Conservation (phyloP, 1,140 invertebrate species). For the Medauroidea extradentata region DNA sequence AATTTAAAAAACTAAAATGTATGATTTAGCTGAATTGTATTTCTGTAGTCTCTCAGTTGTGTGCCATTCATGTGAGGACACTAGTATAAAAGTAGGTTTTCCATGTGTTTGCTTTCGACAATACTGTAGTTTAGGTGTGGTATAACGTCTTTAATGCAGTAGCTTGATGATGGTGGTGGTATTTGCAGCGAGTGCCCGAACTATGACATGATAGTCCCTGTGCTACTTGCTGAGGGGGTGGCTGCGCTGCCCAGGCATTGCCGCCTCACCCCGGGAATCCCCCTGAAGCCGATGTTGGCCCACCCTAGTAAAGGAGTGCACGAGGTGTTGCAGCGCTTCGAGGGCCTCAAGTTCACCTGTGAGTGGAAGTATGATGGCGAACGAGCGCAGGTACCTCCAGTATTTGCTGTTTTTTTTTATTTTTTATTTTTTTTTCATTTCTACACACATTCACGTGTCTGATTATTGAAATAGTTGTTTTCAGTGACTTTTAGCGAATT, state of each 20-base stretch:
- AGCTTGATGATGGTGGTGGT: background rate
- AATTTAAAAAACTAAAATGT: too few relatives aligned
- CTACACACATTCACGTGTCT: too few relatives aligned
- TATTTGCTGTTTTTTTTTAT: too few relatives aligned
- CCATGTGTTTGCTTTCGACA: too few relatives aligned
- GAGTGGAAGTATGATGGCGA: slow-evolving; percentile 99
- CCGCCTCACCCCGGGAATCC: slow-evolving; percentile 87
- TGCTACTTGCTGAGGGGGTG: slow-evolving; percentile 77
- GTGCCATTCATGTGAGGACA: too few relatives aligned
- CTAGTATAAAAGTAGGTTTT: too few relatives aligned
- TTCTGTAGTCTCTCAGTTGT: too few relatives aligned
- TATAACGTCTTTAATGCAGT: too few relatives aligned
- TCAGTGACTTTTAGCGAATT: too few relatives aligned
- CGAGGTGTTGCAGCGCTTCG: slow-evolving; percentile 90
- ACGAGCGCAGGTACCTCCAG: slow-evolving; percentile 79
- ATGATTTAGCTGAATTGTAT: too few relatives aligned
- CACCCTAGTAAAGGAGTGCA: slow-evolving; percentile 92
- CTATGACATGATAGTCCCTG: slow-evolving; percentile 83
- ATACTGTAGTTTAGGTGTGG: too few relatives aligned
- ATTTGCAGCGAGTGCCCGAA: slow-evolving; percentile 88
- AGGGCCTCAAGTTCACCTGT: slow-evolving; percentile 90
- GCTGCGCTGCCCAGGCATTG: slow-evolving; percentile 74
- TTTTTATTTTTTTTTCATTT: too few relatives aligned
- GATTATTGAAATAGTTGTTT: background rate
- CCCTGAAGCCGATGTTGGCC: slow-evolving; percentile 97